Base-by-base conservation (phyloP, 2,797 vertebrate species). In the Enteromius trimaculatus region DNA sequence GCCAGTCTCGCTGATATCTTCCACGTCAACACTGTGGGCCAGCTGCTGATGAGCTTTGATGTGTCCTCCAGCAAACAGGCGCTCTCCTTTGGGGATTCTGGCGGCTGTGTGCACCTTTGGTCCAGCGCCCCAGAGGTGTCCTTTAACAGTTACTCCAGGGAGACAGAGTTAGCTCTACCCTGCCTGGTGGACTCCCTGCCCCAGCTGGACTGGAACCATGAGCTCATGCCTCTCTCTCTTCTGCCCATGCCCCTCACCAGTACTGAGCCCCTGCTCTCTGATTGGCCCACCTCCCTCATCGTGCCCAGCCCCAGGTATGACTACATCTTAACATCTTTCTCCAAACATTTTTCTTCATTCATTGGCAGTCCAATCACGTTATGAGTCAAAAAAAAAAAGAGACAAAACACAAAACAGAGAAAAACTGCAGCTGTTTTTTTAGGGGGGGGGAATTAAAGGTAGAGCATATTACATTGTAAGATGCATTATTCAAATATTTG, bases 51-150 rank as follows among this genome's bases (percentile, higher is more conserved):
- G 97, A 97, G 97, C 37, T 99, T 99, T 47, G 97, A 98, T 0
- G 97, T 99, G 51, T 99, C 97, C 0, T 94, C 97, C 90, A 99
- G 97, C 94, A 99, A 99, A 86, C 98, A 98, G 90, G 97, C 97
- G 0, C 86, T 99, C 90, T 96, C 96, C 3, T 99, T 99, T 0
- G 98, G 98, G 0, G 98, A 99, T 92, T 99, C 97, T 0, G 97
- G 97, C 37, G 98, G 98, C 0, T 96, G 97, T 1, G 95, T 98
- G 72, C 98, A 99, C 89, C 95, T 99, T 14, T 99, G 98, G 98
- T 97, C 97, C 0, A 97, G 98, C 21, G 95, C 95, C 4, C 96
- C 97, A 0, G 97, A 99, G 77, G 96, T 96, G 64, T 95, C 97
- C 0, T 99, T 96, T 88, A 99, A 99, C 0, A 91, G 97, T 47